Evolutionary conservation across 2,888 invertebrate species (phyloP).

Genomic region (Mactromeris polynyma): DNA sequence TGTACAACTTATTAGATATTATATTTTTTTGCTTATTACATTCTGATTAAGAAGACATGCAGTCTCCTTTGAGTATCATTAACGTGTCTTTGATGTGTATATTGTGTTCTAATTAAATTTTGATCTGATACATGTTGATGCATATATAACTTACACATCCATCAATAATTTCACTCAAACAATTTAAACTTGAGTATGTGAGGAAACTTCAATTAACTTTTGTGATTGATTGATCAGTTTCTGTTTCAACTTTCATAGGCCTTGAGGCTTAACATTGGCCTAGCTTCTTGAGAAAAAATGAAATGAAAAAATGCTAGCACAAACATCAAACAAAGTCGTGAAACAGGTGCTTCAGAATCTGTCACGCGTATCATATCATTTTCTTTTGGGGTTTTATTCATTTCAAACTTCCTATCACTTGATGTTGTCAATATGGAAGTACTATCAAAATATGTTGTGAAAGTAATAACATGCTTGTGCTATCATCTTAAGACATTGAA

Average conservation of each 20-base stretch:
- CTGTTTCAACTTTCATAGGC: neutral
- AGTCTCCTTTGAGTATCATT: neutral
- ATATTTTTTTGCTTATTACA: neutral
- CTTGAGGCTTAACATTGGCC: neutral
- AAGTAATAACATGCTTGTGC: neutral
- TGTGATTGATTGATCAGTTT: neutral
- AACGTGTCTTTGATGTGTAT: neutral
- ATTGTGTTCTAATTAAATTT: neutral
- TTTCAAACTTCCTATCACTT: neutral
- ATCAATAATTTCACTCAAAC: neutral
- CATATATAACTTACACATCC: neutral
- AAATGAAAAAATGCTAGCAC: neutral
- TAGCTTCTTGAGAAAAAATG: neutral
- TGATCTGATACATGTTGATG: neutral
- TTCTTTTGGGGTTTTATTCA: neutral
- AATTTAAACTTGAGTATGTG: neutral
- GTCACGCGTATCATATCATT: neutral
- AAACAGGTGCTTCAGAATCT: neutral
- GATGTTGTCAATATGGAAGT: slow-evolving; percentile 16
- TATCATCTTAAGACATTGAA: neutral
- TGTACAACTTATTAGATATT: neutral
- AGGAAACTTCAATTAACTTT: neutral
- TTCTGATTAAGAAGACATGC: neutral
- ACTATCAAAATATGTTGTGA: neutral
- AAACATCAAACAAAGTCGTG: neutral